Base-by-base conservation (phyloP, 2,888 invertebrate genomes). In the Drosophila rubida region DNA sequence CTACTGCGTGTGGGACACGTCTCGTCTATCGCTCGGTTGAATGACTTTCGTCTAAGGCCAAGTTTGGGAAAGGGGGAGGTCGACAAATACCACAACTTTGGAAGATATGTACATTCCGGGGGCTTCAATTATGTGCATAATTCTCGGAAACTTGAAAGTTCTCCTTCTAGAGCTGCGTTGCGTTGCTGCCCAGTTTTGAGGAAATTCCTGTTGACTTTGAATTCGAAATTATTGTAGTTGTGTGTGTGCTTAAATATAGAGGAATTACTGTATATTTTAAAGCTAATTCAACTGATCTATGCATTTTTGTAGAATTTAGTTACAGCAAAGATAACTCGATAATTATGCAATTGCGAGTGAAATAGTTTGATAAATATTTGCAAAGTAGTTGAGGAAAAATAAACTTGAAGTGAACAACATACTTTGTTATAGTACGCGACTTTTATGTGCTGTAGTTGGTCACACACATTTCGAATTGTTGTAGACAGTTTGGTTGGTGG, bases 1-100 rank as follows among this genome's bases (percentile, higher is more conserved):
- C 16, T n/a, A 16, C 2, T 4, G 11, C 7, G 25, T n/a, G 25
- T 19, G n/a, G 39, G 11, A n/a, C 51, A 51, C 51, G 51, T 51
- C 19, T 50, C 50, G 25, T 37, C 35, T 14, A 35, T 14, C 35
- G 8, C 7, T 13, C 14, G 13, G 35, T 37, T 14, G 35, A 37
- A 37, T 37, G 35, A 35, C 35, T 35, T 13, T 6, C 6, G 13
- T 14, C 13, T 13, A 6, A 13, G 35, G 1, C 35, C 13, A 6
- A 37, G 30, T 7, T 27, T 1, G 8, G 8, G 4, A 7, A 7
- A 5, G 35, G 35, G 35, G 35, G 35, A 7, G 5, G 35, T 6
- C 13, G 35, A 37, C 35, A 37, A 37, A 37, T 14, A 37, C 35
- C 35, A 14, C 35, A 14, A 37, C 35, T 37, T 37, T 32, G 11